These are phyloP conservation scores for Sinonovacula constricta DNA, from an alignment of 1,140 invertebrate species.

Conservation along the genomic window DNA sequence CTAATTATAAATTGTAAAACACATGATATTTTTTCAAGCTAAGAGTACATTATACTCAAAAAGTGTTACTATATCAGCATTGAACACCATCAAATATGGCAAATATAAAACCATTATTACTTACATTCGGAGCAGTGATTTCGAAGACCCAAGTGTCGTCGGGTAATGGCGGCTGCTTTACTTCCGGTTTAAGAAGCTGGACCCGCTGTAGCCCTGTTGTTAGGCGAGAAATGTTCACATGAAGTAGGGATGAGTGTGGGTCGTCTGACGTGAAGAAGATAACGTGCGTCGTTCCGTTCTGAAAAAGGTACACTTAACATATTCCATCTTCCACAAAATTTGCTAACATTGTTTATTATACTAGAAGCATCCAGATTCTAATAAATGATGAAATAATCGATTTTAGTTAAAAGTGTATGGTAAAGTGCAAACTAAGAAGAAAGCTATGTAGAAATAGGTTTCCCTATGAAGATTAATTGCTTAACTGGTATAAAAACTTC, in stretches of 20 bases:
- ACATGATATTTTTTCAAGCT: too few relatives aligned
- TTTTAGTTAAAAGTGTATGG: neutral
- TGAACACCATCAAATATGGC: too few relatives aligned
- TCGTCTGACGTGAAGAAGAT: conserved; percentile 87
- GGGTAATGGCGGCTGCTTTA: conserved; percentile 80
- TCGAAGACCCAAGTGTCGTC: conserved; percentile 75
- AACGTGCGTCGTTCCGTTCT: conserved; percentile 93
- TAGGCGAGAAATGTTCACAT: conserved; percentile 83
- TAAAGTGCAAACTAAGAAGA: neutral
- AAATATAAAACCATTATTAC: too few relatives aligned
- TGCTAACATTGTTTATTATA: neutral
- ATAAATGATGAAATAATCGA: neutral
- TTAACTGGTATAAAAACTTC: neutral
- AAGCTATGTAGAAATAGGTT: too few relatives aligned
- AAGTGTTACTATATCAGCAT: too few relatives aligned
- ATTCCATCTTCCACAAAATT: too few relatives aligned
- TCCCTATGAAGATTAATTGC: neutral
- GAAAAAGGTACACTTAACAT: too few relatives aligned
- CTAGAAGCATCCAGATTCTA: neutral
- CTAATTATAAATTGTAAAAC: too few relatives aligned
- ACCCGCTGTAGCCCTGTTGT: conserved; percentile 87
- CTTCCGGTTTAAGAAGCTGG: conserved; percentile 85
- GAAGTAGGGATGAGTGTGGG: conserved; percentile 80
- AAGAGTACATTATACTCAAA: too few relatives aligned
- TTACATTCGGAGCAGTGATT: conserved; percentile 67